Evolutionary conservation across 2,888 invertebrate species (phyloP), one percentile per base, ranked within the genome.

Genomic region (Tachina lurida): DNA sequence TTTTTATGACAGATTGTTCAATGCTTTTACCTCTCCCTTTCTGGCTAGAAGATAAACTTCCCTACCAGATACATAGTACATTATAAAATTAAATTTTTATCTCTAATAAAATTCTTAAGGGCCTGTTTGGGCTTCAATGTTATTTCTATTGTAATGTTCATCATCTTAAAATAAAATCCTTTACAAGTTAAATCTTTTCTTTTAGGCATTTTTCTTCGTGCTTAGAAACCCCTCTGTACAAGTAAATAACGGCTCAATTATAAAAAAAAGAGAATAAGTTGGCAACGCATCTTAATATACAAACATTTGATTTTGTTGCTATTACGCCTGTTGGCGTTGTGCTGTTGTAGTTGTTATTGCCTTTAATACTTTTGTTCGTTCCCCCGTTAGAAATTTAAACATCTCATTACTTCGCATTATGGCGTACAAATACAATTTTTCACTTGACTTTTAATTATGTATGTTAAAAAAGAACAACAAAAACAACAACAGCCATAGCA

Each of bases 371-470:
- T 54, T 54, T 10, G 22, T 52, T 78, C 43, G 22, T 52, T 78
- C 43, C 19, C 43, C 56, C 60, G 54, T 74, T 74, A 68, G 31
- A 74, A 15, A 49, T 47, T 68, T 74, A 43, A 74, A 60, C 49
- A 62, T 74, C 60, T 68, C 60, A 70, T 82, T 70, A 70, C 70
- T 41, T 45, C 43, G 49, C 41, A 62, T 45, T 39, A 39, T 47
- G 52, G 88, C 89, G 87, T 88, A 88, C 88, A 90, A 90, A 90
- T 90, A 89, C 89, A 89, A 90, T 90, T 90, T 90, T 90, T 84
- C 73, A 84, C 84, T 84, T 84, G 85, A 85, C 78, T 85, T 87
- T 87, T 87, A 87, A 87, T 86, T 87, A 87, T 78, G 13, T 87
- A 87, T 78, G 13, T n/a, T 49, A 68, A 12, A 54, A 31, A 45